A percentile compares a stretch with the other conserved stretches of the same genome.
These are phyloP conservation scores for Empidonax traillii DNA, from an alignment of 2,113 vertebrate species.

Conservation along the genomic window DNA sequence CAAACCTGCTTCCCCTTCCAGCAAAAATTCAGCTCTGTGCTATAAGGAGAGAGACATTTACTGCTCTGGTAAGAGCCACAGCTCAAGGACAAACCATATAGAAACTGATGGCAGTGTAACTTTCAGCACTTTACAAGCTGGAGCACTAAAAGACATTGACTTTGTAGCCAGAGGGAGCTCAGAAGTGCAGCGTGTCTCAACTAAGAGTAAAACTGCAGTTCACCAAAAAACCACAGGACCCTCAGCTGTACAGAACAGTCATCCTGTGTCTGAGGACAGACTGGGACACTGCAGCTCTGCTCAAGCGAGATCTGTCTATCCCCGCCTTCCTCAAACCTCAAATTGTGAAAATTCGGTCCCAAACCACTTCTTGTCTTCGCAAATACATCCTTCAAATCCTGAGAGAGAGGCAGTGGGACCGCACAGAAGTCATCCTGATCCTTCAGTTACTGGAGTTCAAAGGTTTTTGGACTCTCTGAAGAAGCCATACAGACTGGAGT, in stretches of 20 bases:
- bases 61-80: neutral
- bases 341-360: neutral
- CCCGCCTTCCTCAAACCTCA: neutral
- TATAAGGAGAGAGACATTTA: neutral
- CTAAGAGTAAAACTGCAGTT: conserved; percentile 75
- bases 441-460: conserved; percentile 86
- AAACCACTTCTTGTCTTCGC: neutral
- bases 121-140: neutral
- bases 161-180: conserved; percentile 84
- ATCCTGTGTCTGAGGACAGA: conserved; percentile 35
- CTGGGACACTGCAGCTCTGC: conserved; percentile 53
- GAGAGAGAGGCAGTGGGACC: neutral
- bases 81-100: neutral
- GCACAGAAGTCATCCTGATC: conserved; percentile 23
- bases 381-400: neutral
- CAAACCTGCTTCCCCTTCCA: conserved; percentile 9
- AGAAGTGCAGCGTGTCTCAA: conserved; percentile 57
- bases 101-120: conserved; percentile 57
- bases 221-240: conserved; percentile 75
- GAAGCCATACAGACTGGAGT: conserved; percentile 85
- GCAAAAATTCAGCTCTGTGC: conserved; percentile 10
- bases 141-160: conserved; percentile 64
- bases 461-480: conserved; percentile 90
- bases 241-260: neutral
- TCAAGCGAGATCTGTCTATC: conserved; percentile 33